Conservation (phyloP, 2,113 vertebrate species). For the Hyperoodon ampullatus region DNA sequence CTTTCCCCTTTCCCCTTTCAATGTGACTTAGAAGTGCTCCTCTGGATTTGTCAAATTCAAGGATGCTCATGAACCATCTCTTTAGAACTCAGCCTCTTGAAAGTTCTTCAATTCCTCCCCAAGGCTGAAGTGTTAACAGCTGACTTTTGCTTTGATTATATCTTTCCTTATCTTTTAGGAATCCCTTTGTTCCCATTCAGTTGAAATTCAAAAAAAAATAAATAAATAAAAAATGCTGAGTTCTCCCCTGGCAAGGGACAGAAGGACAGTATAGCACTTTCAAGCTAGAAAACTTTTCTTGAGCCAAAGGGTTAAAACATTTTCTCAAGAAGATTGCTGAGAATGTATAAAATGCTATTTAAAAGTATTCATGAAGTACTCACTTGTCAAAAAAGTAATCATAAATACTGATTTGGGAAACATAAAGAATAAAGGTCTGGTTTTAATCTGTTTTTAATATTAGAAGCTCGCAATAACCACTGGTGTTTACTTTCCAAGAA, state of each 20-base stretch:
- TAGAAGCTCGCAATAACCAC: slow-evolving; percentile 10
- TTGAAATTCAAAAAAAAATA: neutral
- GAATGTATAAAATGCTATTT: slow-evolving; percentile 37
- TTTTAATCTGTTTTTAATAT: slow-evolving; percentile 31
- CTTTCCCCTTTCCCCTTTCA: neutral
- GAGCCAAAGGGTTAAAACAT: slow-evolving; percentile 16
- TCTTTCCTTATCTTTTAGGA: neutral
- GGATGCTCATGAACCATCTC: neutral
- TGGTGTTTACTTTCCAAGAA: slow-evolving; percentile 25
- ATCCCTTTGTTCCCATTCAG: neutral
- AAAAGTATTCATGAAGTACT: slow-evolving; percentile 31
- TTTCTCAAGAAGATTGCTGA: slow-evolving; percentile 22
- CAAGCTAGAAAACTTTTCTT: neutral
- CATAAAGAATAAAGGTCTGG: neutral
- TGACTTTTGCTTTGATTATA: neutral
- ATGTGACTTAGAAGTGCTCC: neutral
- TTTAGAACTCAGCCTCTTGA: neutral
- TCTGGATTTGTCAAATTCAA: neutral
- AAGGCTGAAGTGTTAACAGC: neutral
- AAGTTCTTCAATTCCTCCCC: neutral
- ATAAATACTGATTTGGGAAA: neutral
- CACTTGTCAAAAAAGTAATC: slow-evolving; percentile 26
- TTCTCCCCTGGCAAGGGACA: neutral
- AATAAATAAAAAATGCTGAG: neutral
- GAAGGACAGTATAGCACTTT: neutral